Evolutionary conservation across 2,113 vertebrate genomes (phyloP).

Genomic region (Sterrhoptilus dennistouni): DNA sequence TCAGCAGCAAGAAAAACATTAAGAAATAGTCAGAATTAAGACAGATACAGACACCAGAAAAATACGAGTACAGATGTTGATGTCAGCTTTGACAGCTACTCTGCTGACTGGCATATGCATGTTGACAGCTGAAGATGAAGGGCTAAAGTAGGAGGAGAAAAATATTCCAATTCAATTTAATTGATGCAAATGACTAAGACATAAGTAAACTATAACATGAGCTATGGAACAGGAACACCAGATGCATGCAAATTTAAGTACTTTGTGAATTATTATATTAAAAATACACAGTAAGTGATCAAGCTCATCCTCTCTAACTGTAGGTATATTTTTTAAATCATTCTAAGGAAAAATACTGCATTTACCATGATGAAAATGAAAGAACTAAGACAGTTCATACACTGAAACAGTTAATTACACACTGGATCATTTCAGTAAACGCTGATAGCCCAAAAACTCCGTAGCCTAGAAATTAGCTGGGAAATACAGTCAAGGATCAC

Average conservation of each 20-base stretch:
- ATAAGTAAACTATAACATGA: conserved; percentile 58
- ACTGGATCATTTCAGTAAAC: not conserved
- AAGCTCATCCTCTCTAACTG: not conserved
- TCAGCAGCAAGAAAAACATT: conserved; percentile 13
- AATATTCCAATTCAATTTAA: conserved; percentile 61
- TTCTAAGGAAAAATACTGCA: not conserved
- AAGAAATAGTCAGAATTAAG: conserved; percentile 43
- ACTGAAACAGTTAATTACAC: not conserved
- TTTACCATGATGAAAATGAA: not conserved
- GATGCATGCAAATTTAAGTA: not conserved
- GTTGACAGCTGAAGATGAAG: conserved; percentile 65
- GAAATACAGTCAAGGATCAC: not conserved
- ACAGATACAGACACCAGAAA: conserved; percentile 51
- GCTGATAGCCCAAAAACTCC: not conserved
- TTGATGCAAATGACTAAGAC: conserved; percentile 62
- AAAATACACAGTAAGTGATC: not conserved
- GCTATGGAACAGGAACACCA: conserved; percentile 4
- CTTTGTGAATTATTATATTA: not conserved
- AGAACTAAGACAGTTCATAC: not conserved
- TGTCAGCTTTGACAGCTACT: conserved; percentile 70
- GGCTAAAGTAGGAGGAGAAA: conserved; percentile 55
- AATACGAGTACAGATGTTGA: conserved; percentile 54
- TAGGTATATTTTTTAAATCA: not conserved
- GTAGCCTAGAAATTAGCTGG: not conserved
- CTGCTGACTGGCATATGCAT: conserved; percentile 60